phyloP scores from a whole-genome alignment of 2,888 invertebrate species.

The Leptogaster cylindrica region DNA sequence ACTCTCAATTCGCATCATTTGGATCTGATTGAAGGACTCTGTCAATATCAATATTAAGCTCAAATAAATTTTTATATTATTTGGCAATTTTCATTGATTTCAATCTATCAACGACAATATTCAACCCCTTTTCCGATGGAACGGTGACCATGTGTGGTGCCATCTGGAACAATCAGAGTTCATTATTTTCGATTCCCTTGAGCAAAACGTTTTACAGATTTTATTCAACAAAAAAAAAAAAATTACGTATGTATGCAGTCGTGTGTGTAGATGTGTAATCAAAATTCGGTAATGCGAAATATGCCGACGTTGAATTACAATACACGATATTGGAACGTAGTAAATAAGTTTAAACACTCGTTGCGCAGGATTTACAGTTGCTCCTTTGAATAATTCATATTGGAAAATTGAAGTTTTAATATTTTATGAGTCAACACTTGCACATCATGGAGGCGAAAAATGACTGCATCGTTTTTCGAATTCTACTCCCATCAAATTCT shows the following conservation, averaged over 20 bases:
- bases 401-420: constrained; percentile 36
- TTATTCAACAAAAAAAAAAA: constrained; percentile 11
- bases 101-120: background rate
- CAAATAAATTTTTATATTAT: constrained; percentile 2
- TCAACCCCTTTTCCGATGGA: background rate
- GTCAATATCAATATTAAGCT: constrained; percentile 21
- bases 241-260: too few relatives aligned
- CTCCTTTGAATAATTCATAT: constrained; percentile 34
- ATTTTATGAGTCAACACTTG: constrained; percentile 37
- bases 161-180: constrained; percentile 2
- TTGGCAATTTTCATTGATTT: background rate
- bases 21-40: constrained; percentile 13
- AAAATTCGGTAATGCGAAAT: constrained; percentile 21
- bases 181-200: background rate
- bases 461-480: too few relatives aligned
- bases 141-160: background rate
- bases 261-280: too few relatives aligned
- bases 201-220: background rate
- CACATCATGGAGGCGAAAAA: constrained; percentile 1
- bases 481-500: too few relatives aligned
- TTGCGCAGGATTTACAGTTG: constrained; percentile 18
- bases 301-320: background rate
- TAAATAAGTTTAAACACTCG: constrained; percentile 37
- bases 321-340: constrained; percentile 24
- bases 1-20: constrained; percentile 19